Evolutionary conservation across 2,888 invertebrate genomes (phyloP).

Genomic region (Papilio gigon): DNA sequence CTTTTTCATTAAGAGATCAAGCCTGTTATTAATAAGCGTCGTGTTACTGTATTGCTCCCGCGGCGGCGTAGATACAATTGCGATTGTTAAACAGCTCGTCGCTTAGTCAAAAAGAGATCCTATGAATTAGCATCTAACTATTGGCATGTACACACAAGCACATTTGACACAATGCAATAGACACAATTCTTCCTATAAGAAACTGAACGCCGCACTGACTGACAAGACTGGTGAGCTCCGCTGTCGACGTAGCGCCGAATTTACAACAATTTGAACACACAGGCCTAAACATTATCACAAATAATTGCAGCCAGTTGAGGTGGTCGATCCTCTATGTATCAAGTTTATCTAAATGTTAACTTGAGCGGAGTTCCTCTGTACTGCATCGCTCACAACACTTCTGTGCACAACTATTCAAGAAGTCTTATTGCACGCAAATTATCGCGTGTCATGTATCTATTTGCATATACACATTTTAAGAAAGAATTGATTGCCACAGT

Average conservation of each 20-base stretch:
- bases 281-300: neutral
- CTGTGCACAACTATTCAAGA: neutral
- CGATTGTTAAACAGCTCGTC: neutral
- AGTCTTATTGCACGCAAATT: neutral
- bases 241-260: neutral
- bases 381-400: neutral
- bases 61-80: neutral
- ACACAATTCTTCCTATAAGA: neutral
- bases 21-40: neutral
- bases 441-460: neutral
- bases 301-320: neutral
- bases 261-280: neutral
- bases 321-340: neutral
- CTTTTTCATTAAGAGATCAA: neutral
- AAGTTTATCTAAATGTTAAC: constrained; percentile 1
- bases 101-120: neutral
- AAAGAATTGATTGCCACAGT: neutral
- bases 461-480: neutral
- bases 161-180: neutral
- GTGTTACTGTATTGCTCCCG: neutral
- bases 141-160: neutral
- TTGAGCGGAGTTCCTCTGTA: neutral
- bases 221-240: neutral
- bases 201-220: neutral
- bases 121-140: neutral